A percentile compares a stretch with the other conserved stretches of the same genome.
Conservation (phyloP, 2,888 invertebrate genomes). For the Thysanoteuthis rhombus region DNA sequence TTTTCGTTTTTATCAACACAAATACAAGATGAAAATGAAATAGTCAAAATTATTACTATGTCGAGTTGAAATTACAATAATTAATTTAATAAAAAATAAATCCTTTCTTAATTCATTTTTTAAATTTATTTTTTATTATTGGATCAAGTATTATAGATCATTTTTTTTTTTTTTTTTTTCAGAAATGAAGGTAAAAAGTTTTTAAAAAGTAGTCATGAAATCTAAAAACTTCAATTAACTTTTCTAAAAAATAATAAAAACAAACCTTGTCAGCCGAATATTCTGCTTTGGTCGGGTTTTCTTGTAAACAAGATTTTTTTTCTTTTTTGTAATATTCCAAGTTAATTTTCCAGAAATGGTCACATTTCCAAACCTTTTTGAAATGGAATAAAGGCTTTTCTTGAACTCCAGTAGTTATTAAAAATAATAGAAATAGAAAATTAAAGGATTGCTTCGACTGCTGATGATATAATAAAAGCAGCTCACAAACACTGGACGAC, state of each 20-base stretch:
- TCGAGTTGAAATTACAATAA: no score
- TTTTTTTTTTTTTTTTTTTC: no score
- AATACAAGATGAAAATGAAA: no score
- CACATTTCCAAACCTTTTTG: not conserved
- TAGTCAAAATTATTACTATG: no score
- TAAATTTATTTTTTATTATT: no score
- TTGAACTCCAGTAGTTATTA: slow-evolving; percentile 12
- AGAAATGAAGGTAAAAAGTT: no score
- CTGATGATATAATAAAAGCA: not conserved
- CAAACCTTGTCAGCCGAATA: not conserved
- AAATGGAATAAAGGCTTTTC: not conserved
- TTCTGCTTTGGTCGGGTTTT: not conserved
- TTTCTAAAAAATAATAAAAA: not conserved
- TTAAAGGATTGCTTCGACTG: not conserved
- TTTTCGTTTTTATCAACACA: no score
- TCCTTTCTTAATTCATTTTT: no score
- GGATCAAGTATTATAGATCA: no score
- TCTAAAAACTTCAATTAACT: no score
- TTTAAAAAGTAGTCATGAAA: no score
- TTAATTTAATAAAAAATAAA: no score
- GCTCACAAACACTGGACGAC: not conserved
- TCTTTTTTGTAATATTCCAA: not conserved
- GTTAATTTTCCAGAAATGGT: not conserved
- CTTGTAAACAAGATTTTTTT: not conserved
- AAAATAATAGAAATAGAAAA: not conserved